Evolutionary conservation across 2,888 invertebrate species (phyloP), one percentile per base, ranked within the genome.

Genomic region (Pandemis corylana): DNA sequence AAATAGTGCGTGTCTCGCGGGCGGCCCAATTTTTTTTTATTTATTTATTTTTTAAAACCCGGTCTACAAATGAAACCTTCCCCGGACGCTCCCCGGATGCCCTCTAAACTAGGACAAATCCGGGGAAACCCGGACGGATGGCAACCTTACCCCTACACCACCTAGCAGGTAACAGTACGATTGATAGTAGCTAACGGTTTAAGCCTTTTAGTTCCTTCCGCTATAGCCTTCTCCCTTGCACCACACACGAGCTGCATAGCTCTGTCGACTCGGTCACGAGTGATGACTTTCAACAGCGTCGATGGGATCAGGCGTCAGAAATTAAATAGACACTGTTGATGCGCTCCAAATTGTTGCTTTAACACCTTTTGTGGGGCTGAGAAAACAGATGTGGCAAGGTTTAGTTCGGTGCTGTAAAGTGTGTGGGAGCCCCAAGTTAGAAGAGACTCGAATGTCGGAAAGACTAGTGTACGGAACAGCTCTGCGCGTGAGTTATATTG

Each of bases 251-350:
- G 80, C 82, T 82, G 84, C 84, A 86, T 85, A 86, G 88, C 88
- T 84, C 81, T 82, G 77, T 71, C 77, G 46, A 15, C 77, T 80
- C 76, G 84, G 85, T 87, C 88, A 89, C 87, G 87, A 87, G 81
- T 84, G 87, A 87, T 87, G 88, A 84, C 85, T 88, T 84, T 87
- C 87, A 89, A 89, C 89, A 87, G 83, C 81, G 77, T 79, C 83
- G 83, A 83, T 83, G 80, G 80, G 79, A 80, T 83, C 82, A 79
- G 76, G 67, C 70, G 73, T 70, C 75, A 56, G 66, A 53, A 65
- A 76, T 76, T 76, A 73, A 76, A 74, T 74, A 70, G 73, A 73
- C 71, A 73, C 68, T 61, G 56, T 59, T 76, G 74, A 76, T 76
- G 73, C 63, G 73, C 63, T 70, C 62, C 71, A 71, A 71, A 75